Conservation (phyloP, 2,113 vertebrate species). For the Periophthalmodon schlosseri region DNA sequence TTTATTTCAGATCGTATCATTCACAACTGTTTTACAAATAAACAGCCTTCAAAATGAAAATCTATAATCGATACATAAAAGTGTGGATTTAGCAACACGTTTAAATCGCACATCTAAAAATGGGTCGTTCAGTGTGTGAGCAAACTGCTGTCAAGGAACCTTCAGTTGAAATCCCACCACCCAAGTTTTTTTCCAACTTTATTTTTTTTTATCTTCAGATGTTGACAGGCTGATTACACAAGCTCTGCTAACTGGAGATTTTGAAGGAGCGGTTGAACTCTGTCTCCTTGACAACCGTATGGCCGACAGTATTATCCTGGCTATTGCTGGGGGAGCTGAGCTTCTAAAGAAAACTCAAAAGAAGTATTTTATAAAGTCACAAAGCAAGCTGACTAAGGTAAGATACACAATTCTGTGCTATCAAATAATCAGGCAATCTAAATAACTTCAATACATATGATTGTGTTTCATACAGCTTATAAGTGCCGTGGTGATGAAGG, state of each 20-base stretch:
- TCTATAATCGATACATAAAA: neutral
- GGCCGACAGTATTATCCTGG: conserved; percentile 95
- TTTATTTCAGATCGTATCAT: neutral
- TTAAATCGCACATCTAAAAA: no score
- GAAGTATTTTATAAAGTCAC: conserved; percentile 89
- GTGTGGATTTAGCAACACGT: no score
- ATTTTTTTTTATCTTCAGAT: conserved; percentile 68
- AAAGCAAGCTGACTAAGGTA: conserved; percentile 94
- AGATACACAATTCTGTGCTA: neutral
- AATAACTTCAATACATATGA: neutral
- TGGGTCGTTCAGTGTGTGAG: no score
- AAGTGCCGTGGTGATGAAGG: conserved; percentile 92
- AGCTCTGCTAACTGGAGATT: conserved; percentile 91
- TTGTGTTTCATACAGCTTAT: conserved; percentile 81
- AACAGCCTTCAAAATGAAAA: neutral
- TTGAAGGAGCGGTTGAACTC: conserved; percentile 90
- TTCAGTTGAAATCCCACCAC: no score
- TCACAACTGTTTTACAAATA: neutral
- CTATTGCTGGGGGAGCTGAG: conserved; percentile 90
- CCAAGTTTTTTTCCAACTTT: no score
- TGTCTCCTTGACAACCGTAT: conserved; percentile 94
- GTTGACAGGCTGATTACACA: conserved; percentile 95
- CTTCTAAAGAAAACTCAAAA: conserved; percentile 89
- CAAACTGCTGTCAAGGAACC: no score
- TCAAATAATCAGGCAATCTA: neutral